These are phyloP conservation scores for Saccopteryx bilineata DNA, from an alignment of 2,113 vertebrate genomes.

Conservation along the genomic window DNA sequence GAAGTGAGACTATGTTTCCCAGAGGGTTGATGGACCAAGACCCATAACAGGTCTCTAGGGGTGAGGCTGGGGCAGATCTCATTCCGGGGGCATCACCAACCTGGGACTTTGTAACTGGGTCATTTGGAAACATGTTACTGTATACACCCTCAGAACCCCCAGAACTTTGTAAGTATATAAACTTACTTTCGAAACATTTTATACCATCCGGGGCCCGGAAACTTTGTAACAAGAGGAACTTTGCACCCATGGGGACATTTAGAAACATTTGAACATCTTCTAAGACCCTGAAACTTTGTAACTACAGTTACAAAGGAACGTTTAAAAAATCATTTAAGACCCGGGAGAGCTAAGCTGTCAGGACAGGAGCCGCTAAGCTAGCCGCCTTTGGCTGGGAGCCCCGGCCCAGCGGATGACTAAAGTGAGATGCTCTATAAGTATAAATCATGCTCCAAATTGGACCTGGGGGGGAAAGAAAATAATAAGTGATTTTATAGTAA, in stretches of 20 bases:
- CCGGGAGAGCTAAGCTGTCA: background rate
- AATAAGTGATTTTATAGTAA: background rate
- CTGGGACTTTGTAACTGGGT: background rate
- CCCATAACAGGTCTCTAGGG: rapidly evolving
- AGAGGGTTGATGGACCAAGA: background rate
- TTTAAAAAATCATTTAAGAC: background rate
- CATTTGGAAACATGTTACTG: background rate
- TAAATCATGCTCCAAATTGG: background rate
- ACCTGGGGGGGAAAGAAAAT: too few species aligned
- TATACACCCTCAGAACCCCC: background rate
- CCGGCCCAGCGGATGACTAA: background rate
- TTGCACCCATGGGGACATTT: background rate
- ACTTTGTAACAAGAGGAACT: background rate
- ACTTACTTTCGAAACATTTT: background rate
- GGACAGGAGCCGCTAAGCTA: background rate
- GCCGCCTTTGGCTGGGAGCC: background rate
- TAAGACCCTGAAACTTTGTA: background rate
- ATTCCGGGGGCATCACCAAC: background rate
- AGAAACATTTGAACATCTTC: background rate
- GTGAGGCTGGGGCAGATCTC: too few species aligned
- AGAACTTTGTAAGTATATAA: background rate
- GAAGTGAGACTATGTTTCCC: background rate
- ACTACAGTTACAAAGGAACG: background rate
- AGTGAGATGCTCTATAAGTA: too few species aligned
- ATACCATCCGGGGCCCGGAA: background rate